Evolutionary conservation across 2,888 invertebrate species (phyloP), one percentile per base, ranked within the genome.

Genomic region (Melinaea marsaeus): DNA sequence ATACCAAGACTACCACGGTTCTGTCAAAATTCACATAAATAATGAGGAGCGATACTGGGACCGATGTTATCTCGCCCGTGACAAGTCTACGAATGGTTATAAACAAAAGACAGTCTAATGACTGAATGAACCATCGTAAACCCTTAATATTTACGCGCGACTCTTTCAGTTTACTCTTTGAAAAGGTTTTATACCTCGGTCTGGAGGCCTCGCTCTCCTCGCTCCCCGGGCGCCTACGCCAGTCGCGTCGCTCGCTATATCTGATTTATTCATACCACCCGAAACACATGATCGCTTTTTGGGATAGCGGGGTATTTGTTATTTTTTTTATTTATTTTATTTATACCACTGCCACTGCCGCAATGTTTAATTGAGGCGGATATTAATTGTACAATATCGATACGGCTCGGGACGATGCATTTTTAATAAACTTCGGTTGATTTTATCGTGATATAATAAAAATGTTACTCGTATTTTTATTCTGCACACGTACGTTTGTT

Each of bases 181-280:
- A 83, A 85, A 74, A 85, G 84, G 84, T 86, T 88, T 88, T 85
- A 88, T 86, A 87, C 83, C 85, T 81, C 77, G 82, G 74, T 70
- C 76, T 80, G 81, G 79, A 79, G 76, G 78, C 22, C 22, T 22
- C 22, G 22, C 69, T 62, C 76, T 79, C 80, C 79, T 67, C 79
- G 74, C 73, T 82, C 83, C 82, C 84, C 77, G 76, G 84, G 83
- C 84, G 84, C 86, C 84, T 84, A 82, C 82, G 79, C 82, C 81
- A 79, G 77, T 79, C 83, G 76, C 80, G 76, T 76, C 81, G 77
- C 82, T 76, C 81, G 77, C 82, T 83, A 83, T 83, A 85, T 85
- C 88, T 89, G 85, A 89, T 90, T 89, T 88, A 89, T 89, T 89
- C 86, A 88, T 85, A 88, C 84, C 86, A 84, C 86, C 88, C 86